Percentiles rank a stretch among this genome's conserved stretches.
These are phyloP conservation scores for Aporophyla nigra DNA, from an alignment of 2,888 invertebrate genomes.

Conservation along the genomic window DNA sequence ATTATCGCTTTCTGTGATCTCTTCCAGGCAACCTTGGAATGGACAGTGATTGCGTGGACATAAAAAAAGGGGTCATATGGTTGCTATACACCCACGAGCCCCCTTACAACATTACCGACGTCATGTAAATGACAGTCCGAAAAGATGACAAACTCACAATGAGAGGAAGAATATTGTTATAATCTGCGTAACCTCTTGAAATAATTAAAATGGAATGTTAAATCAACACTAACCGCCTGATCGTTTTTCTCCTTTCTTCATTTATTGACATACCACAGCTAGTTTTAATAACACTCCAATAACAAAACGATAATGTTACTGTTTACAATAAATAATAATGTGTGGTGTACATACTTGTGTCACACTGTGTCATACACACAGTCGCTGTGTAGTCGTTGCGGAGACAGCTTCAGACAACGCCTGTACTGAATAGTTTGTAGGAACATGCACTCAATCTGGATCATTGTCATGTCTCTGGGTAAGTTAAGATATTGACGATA, in stretches of 20 bases:
- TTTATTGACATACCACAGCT: not conserved
- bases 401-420: not conserved
- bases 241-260: not conserved
- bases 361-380: not conserved
- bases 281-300: slow-evolving; percentile 1
- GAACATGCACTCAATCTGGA: slow-evolving; percentile 18
- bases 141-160: not conserved
- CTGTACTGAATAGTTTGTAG: not conserved
- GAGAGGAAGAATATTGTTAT: not conserved
- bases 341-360: not conserved
- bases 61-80: too few species aligned
- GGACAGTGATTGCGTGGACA: too few species aligned
- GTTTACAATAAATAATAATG: not conserved
- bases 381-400: not conserved
- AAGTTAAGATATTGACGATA: not conserved
- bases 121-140: not conserved
- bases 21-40: too few species aligned
- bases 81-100: too few species aligned
- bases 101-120: too few species aligned
- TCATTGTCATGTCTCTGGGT: slow-evolving; percentile 19
- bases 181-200: not conserved
- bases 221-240: not conserved
- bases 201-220: not conserved
- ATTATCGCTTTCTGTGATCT: too few species aligned
- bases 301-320: slow-evolving; percentile 6